Evolutionary conservation across 2,888 invertebrate species (phyloP).

Genomic region (Meteorus cinctellus): DNA sequence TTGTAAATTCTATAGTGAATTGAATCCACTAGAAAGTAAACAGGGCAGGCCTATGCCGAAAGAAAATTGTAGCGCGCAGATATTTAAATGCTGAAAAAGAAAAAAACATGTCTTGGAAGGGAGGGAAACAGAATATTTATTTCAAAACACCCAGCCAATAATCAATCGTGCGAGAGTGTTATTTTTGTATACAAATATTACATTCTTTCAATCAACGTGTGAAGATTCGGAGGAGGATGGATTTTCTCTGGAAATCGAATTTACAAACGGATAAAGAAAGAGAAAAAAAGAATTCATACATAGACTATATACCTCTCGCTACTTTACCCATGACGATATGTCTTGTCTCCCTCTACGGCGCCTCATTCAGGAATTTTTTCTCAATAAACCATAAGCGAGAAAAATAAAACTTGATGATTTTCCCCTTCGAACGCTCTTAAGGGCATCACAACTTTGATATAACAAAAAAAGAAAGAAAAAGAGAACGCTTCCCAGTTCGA

Average conservation of each 20-base stretch:
- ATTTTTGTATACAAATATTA: not conserved
- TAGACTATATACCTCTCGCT: not conserved
- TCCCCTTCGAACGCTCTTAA: conserved; percentile 7
- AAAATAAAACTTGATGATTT: conserved; percentile 18
- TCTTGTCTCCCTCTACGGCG: not conserved
- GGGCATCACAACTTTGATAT: not conserved
- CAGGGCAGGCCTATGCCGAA: no score
- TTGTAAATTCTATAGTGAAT: no score
- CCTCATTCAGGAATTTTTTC: conserved; percentile 24
- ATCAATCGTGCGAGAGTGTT: conserved; percentile 36
- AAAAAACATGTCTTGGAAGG: no score
- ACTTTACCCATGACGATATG: conserved; percentile 32
- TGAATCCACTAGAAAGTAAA: no score
- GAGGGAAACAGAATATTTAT: conserved; percentile 6
- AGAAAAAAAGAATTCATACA: no score
- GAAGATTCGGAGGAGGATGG: conserved; percentile 10
- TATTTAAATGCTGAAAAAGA: not conserved
- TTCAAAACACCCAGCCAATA: conserved; percentile 12
- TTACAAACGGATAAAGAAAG: conserved; percentile 9
- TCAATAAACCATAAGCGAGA: not conserved
- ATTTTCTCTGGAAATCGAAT: conserved; percentile 40
- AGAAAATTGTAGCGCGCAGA: not conserved
- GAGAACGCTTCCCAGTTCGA: not conserved
- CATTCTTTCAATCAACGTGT: conserved; percentile 16
- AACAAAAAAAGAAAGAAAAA: not conserved